Evolutionary conservation across 2,888 invertebrate genomes (phyloP), one percentile per base, ranked within the genome.

Genomic region (Chrysolina americana): DNA sequence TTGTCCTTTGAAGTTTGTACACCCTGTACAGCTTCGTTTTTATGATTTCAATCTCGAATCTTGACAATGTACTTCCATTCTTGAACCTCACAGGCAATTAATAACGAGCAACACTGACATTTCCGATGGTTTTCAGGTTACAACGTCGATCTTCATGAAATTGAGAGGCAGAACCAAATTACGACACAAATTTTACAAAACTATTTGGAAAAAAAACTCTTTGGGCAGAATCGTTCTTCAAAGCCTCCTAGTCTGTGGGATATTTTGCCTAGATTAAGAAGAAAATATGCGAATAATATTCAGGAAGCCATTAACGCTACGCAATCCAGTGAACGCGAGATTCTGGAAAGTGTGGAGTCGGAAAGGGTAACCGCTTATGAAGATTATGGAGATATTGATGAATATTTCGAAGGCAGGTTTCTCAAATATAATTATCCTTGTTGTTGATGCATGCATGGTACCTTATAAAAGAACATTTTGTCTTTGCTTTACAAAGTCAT

Each of bases 141-240:
- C 78, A 69, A 56, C 78, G 84, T 88, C 80, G 87, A 87, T 82
- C 78, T 84, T 74, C 89, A 90, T 80, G 94, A 94, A 87, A 87
- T 94, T 87, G 92, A 92, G 82, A 89, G 94, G 78, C 94, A 94
- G 90, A 94, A 94, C 89, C 91, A 91, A 87, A 94, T 94, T 87
- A 94, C 94, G 44, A 92, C 93, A 88, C 93, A 94, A 89, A 94
- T 94, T 80, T 90, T 94, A 79, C 93, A 94, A 84, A 93, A 93
- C 75, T 94, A 91, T 84, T 89, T 94, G 78, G 93, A 94, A 86
- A 91, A 93, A 85, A 91, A 92, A 59, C 86, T 94, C 62, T 94
- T 93, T 70, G 90, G 93, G 4, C 89, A 90, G 79, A 81, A 84
- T 85, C 85, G 79, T 81, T 84, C 85, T 8, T 87, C 81, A 83